Conservation (phyloP, 2,797 vertebrate genomes). For the Poeciliopsis infans region DNA sequence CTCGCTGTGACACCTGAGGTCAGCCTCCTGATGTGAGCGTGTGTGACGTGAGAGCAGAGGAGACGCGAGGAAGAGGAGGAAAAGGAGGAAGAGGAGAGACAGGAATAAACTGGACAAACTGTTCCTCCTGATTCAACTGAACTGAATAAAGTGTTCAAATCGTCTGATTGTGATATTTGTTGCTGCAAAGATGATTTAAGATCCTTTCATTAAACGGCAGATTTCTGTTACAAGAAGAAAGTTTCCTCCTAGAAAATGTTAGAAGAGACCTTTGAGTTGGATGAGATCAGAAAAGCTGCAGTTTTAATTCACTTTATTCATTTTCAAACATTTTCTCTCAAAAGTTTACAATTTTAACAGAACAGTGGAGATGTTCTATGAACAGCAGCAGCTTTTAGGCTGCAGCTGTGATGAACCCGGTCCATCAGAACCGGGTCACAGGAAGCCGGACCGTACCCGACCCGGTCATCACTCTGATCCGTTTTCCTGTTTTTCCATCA, state of each 20-base stretch:
- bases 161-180: neutral
- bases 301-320: neutral
- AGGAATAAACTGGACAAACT: neutral
- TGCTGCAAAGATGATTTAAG: neutral
- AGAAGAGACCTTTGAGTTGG: neutral
- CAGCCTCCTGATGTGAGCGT: constrained; percentile 58
- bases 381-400: neutral
- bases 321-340: neutral
- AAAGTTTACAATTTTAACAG: neutral
- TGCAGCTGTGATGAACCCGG: neutral
- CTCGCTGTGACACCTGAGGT: constrained; percentile 60
- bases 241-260: neutral
- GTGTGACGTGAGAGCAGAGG: constrained; percentile 33
- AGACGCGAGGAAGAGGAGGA: neutral
- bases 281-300: neutral
- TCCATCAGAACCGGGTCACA: neutral
- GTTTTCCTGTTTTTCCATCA: neutral
- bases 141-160: neutral
- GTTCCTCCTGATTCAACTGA: neutral
- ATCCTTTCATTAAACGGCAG: neutral
- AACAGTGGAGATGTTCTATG: neutral
- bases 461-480: neutral
- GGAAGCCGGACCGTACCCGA: neutral
- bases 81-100: neutral
- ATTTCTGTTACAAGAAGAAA: neutral